A percentile compares a stretch with the other conserved stretches of the same genome.
These are phyloP conservation scores for Mionectes macconnelli DNA, from an alignment of 2,113 vertebrate genomes.

Conservation along the genomic window DNA sequence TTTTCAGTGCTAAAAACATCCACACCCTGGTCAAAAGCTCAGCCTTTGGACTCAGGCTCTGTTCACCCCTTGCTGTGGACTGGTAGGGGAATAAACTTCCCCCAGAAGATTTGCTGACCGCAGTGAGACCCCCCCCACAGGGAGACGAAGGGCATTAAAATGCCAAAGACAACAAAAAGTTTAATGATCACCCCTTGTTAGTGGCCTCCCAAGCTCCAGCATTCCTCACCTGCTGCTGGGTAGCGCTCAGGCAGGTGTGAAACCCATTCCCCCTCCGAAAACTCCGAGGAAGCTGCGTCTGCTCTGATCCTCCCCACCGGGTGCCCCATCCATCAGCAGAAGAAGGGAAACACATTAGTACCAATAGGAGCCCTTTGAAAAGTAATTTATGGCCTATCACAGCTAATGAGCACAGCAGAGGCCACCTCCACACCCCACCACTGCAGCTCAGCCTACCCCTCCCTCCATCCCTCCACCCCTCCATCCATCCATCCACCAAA, in stretches of 20 bases:
- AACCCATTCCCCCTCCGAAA: neutral
- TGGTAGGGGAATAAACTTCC: neutral
- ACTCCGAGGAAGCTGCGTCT: neutral
- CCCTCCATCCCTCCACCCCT: neutral
- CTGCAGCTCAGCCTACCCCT: neutral
- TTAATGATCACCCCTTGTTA: neutral
- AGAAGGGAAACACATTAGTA: slow-evolving; percentile 41
- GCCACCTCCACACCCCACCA: neutral
- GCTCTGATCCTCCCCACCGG: neutral
- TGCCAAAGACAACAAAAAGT: neutral
- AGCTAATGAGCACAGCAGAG: neutral
- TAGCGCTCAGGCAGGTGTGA: slow-evolving; percentile 5
- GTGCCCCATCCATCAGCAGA: neutral
- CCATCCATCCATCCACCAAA: neutral
- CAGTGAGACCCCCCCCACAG: neutral
- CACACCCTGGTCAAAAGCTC: rapidly evolving
- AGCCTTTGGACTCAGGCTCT: rapidly evolving
- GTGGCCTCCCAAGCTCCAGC: neutral
- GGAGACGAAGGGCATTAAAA: neutral
- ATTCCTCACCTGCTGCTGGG: slow-evolving; percentile 22
- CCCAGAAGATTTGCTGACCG: neutral
- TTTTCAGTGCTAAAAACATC: neutral
- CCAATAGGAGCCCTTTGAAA: neutral
- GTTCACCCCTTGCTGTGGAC: neutral
- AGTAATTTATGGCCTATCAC: neutral